phyloP scores from a whole-genome alignment of 2,888 invertebrate genomes.

The Fissipunctia ypsillon region DNA sequence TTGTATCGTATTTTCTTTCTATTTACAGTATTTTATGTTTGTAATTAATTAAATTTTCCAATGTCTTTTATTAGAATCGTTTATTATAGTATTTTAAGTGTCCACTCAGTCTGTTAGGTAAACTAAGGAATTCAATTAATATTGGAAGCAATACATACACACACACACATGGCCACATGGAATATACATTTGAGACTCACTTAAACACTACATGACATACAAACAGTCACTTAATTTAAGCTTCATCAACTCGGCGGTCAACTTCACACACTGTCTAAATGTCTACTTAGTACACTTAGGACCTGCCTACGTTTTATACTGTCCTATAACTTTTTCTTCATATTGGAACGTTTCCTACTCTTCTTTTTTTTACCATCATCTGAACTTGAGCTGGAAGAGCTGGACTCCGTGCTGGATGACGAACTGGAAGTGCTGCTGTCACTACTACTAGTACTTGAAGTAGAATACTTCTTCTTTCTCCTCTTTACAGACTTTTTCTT shows the following conservation, averaged over 20 bases:
- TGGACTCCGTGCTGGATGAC: slow-evolving; percentile 79
- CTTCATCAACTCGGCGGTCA: slow-evolving; percentile 18
- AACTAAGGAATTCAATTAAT: slow-evolving; percentile 22
- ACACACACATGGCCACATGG: slow-evolving; percentile 61
- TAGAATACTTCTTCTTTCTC: slow-evolving; percentile 79
- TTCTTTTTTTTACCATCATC: slow-evolving; percentile 77
- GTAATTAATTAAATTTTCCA: background rate
- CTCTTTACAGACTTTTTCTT: slow-evolving; percentile 75
- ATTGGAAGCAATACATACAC: slow-evolving; percentile 28
- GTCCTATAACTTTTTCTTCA: slow-evolving; percentile 73
- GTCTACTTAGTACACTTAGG: slow-evolving; percentile 23
- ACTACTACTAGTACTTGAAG: slow-evolving; percentile 82
- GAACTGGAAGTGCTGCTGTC: slow-evolving; percentile 72
- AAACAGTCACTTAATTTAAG: slow-evolving; percentile 28
- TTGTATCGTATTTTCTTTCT: background rate
- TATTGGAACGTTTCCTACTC: slow-evolving; percentile 73
- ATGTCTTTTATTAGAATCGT: slow-evolving; percentile 30
- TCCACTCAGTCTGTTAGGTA: slow-evolving; percentile 47
- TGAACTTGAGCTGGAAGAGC: slow-evolving; percentile 79
- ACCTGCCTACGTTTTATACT: slow-evolving; percentile 33
- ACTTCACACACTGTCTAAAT: slow-evolving; percentile 27
- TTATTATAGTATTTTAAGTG: too few species aligned
- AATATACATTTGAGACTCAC: slow-evolving; percentile 46
- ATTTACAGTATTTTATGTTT: background rate
- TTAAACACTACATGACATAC: slow-evolving; percentile 48